Evolutionary conservation across 2,888 invertebrate species (phyloP), one percentile per base, ranked within the genome.

Genomic region (Penaeus monodon): DNA sequence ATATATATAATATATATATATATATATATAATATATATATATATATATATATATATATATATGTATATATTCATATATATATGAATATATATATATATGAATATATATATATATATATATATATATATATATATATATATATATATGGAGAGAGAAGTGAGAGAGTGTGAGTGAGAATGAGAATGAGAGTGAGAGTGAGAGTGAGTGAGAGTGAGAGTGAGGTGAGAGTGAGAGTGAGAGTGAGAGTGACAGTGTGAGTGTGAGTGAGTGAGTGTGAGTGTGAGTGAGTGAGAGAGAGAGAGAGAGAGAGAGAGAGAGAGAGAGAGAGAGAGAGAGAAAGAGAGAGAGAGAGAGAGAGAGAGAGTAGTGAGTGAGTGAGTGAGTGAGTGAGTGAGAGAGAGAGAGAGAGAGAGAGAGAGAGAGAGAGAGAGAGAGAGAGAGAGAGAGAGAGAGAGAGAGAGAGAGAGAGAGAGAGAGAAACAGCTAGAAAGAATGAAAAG

Each of bases 1-100:
- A n/a, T 29, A 70, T 27, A 17, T 70, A 29, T 27, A 10, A 14
- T 70, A 29, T 70, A 29, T 14, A 29, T 22, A 14, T 29, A 70
- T 70, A 29, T 12, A 27, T 44, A 20, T 0, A 22, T 6, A 27
- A 80, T 66, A 66, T 66, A 66, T 66, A 66, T 44, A 66, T 66
- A 81, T 66, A 66, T 66, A 81, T 70, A 76, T 44, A 73, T 66
- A 33, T 66, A 70, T 49, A 80, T 24, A 22, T 81, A 80, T 29
- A 4, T 49, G 65, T 81, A 73, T 70, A 81, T 70, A 63, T 85
- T 63, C 70, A 81, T 70, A 44, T 68, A 81, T 63, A 70, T 85
- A 70, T 81, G 70, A 57, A 73, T 70, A 81, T 73, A 73, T 85
- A 81, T 85, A 79, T 70, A 68, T 85, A 68, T 70, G 63, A 57